These are phyloP conservation scores for Eupithecia insigniata DNA, from an alignment of 2,888 invertebrate species.

Conservation along the genomic window DNA sequence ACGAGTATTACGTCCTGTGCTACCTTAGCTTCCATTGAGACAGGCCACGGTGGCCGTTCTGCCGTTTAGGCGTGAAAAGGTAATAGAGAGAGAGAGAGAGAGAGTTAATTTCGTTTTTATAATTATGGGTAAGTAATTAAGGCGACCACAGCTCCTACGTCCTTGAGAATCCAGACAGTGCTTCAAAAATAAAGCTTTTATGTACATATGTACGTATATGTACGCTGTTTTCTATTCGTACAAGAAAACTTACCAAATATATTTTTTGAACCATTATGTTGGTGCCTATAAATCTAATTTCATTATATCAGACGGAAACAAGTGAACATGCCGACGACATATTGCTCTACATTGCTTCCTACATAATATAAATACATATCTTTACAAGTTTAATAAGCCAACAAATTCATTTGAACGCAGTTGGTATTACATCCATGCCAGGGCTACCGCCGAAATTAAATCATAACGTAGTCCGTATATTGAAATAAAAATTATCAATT, in stretches of 20 bases:
- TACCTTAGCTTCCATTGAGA: no score
- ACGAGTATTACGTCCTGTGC: no score
- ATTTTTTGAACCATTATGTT: neutral
- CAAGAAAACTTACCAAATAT: neutral
- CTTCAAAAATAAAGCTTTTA: neutral
- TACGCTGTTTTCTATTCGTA: neutral
- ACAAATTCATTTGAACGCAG: neutral
- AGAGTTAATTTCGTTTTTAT: no score
- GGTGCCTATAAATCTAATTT: neutral
- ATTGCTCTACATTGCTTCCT: conserved; percentile 31
- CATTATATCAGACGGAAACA: conserved; percentile 10
- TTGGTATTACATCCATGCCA: neutral
- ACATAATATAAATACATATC: conserved; percentile 16
- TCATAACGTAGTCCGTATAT: neutral
- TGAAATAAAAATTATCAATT: no score
- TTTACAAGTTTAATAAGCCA: conserved; percentile 3
- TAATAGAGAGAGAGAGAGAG: no score
- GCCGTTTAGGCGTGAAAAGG: no score
- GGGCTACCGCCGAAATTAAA: neutral
- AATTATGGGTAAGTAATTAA: no score
- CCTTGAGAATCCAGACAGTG: neutral
- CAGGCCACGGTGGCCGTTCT: no score
- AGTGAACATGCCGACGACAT: conserved; percentile 9
- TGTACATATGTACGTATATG: no score
- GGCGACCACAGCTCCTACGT: no score